Evolutionary conservation across 2,113 vertebrate genomes (phyloP).

Genomic region (Mola mola): DNA sequence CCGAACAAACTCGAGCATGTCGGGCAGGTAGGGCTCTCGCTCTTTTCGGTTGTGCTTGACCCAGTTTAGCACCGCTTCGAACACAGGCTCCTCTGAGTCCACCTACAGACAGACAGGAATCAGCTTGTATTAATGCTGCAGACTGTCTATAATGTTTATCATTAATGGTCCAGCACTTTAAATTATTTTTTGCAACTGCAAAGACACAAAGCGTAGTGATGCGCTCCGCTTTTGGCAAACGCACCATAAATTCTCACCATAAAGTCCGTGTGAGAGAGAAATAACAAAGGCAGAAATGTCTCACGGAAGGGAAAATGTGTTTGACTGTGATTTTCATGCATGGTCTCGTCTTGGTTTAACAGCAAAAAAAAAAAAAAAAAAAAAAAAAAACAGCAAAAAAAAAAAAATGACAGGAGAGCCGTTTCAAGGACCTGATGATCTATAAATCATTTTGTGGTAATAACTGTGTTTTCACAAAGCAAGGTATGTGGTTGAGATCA

Average conservation of each 20-base stretch:
- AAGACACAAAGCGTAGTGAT: background rate
- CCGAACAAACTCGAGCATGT: constrained; percentile 94
- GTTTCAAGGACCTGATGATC: constrained; percentile 29
- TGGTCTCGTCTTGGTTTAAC: constrained; percentile 42
- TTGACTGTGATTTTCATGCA: constrained; percentile 31
- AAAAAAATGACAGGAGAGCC: constrained; percentile 24
- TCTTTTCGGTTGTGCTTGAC: constrained; percentile 95
- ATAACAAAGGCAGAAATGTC: constrained; percentile 12
- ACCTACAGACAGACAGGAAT: constrained; percentile 86
- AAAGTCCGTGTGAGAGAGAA: too few species aligned
- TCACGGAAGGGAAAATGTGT: constrained; percentile 28
- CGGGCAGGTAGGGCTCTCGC: constrained; percentile 88
- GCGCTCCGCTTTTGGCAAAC: background rate
- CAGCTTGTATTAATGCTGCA: too few species aligned
- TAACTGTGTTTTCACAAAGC: constrained; percentile 61
- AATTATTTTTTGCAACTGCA: background rate
- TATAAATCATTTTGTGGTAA: constrained; percentile 64
- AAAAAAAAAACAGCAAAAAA: background rate
- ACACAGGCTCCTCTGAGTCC: constrained; percentile 97
- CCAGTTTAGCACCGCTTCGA: constrained; percentile 97
- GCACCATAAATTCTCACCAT: background rate
- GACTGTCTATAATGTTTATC: too few species aligned
- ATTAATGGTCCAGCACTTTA: too few species aligned
- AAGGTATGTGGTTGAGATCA: constrained; percentile 27
- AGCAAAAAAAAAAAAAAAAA: constrained; percentile 29